phyloP scores from a whole-genome alignment of 2,888 invertebrate species.

The Nymphalis urticae region DNA sequence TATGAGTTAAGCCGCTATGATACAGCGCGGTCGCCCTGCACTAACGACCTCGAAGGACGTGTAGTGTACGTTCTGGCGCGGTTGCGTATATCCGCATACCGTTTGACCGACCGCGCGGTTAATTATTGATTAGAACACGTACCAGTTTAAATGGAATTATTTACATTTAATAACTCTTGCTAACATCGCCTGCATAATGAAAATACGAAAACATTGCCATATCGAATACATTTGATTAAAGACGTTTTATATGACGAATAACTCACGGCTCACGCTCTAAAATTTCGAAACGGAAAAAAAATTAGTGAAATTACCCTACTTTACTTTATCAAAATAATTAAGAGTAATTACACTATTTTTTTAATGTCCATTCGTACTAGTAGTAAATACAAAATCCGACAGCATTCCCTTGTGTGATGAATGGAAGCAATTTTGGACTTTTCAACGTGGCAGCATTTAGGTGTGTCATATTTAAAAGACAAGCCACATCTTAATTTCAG shows the following conservation, averaged over 20 bases:
- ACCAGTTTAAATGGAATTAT: slow-evolving; percentile 16
- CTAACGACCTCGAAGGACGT: slow-evolving; percentile 73
- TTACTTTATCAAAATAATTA: too few relatives aligned
- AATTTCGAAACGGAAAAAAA: too few relatives aligned
- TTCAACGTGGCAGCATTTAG: too few relatives aligned
- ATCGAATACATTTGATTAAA: too few relatives aligned
- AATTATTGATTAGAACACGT: slow-evolving; percentile 42
- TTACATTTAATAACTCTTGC: slow-evolving; percentile 12
- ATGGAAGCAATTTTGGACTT: too few relatives aligned
- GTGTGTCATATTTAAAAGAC: not conserved
- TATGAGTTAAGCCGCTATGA: not conserved
- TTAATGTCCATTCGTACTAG: too few relatives aligned
- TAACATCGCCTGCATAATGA: not conserved
- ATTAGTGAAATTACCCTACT: too few relatives aligned
- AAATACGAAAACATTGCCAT: not conserved
- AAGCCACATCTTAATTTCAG: not conserved
- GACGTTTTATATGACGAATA: not conserved
- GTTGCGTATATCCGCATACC: slow-evolving; percentile 77
- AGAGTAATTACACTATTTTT: too few relatives aligned
- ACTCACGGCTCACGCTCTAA: too few relatives aligned
- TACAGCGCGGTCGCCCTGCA: slow-evolving; percentile 45
- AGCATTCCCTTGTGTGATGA: too few relatives aligned
- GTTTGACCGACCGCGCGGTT: slow-evolving; percentile 51
- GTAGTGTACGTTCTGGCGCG: slow-evolving; percentile 47
- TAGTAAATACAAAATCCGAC: too few relatives aligned